A percentile compares a stretch with the other conserved stretches of the same genome.
These are phyloP conservation scores for Lacerta viridis DNA, from an alignment of 2,797 vertebrate genomes.

Conservation along the genomic window DNA sequence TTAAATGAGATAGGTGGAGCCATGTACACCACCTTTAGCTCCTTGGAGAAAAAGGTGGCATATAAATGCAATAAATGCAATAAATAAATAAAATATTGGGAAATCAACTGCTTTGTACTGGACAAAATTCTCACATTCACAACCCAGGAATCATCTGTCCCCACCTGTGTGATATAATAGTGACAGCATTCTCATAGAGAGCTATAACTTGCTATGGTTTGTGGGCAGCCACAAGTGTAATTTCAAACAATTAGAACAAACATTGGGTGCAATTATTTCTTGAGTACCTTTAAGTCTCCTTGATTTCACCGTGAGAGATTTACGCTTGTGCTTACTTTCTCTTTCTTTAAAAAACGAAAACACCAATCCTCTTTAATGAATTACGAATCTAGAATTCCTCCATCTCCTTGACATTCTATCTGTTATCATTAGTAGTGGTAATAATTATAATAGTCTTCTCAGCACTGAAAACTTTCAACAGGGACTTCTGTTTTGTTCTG, in stretches of 20 bases:
- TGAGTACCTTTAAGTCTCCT: conserved; percentile 8
- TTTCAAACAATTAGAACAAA: not conserved
- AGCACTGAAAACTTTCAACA: conserved; percentile 22
- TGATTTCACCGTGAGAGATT: conserved; percentile 15
- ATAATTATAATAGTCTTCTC: not conserved
- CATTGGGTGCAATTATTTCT: not conserved
- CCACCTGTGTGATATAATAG: not conserved
- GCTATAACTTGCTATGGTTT: not conserved
- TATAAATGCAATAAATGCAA: no score
- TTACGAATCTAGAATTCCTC: conserved; percentile 13
- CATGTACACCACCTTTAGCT: no score
- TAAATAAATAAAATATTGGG: no score
- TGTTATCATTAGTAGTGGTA: conserved; percentile 5
- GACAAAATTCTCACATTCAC: not conserved
- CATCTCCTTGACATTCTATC: conserved; percentile 6
- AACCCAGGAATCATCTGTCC: not conserved
- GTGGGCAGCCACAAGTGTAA: conserved; percentile 7
- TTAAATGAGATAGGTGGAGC: no score
- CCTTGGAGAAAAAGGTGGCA: no score
- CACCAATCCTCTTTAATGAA: not conserved
- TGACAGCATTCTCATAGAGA: not conserved
- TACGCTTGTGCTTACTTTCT: not conserved
- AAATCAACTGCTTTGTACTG: not conserved
- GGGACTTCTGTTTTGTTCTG: conserved; percentile 3
- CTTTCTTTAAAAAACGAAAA: not conserved